A percentile compares a stretch with the other conserved stretches of the same genome.
phyloP scores from a whole-genome alignment of 2,113 vertebrate genomes.

The Felis chaus region DNA sequence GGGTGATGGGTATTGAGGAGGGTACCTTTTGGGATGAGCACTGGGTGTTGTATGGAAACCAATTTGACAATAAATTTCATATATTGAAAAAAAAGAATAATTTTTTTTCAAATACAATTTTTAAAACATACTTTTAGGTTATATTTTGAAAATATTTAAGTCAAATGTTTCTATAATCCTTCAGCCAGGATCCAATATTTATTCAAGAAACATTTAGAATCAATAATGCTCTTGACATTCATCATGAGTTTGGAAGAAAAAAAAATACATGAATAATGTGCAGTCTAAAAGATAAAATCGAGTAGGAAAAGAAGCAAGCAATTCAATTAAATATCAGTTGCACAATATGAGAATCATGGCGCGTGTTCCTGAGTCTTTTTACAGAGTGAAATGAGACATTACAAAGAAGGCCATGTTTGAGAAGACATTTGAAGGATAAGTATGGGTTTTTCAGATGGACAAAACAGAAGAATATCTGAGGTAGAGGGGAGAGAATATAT shows the following conservation, averaged over 20 bases:
- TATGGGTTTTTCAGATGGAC: background rate
- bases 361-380: background rate
- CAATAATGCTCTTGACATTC: background rate
- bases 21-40: too few relatives aligned
- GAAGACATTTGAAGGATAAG: background rate
- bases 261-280: background rate
- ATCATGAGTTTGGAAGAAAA: background rate
- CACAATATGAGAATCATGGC: background rate
- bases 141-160: slow-evolving; percentile 7
- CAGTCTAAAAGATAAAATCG: background rate
- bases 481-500: background rate
- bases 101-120: background rate
- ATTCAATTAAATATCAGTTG: background rate
- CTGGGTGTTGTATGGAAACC: too few relatives aligned
- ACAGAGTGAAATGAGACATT: background rate
- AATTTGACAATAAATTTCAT: too few relatives aligned
- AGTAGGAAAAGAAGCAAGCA: background rate
- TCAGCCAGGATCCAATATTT: background rate
- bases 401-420: background rate
- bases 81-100: background rate
- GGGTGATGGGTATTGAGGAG: too few relatives aligned
- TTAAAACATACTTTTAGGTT: background rate
- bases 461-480: background rate
- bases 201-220: slow-evolving; percentile 43
- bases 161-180: background rate